Conservation (phyloP, 1,140 invertebrate species). For the Carcinoscorpius rotundicauda region DNA sequence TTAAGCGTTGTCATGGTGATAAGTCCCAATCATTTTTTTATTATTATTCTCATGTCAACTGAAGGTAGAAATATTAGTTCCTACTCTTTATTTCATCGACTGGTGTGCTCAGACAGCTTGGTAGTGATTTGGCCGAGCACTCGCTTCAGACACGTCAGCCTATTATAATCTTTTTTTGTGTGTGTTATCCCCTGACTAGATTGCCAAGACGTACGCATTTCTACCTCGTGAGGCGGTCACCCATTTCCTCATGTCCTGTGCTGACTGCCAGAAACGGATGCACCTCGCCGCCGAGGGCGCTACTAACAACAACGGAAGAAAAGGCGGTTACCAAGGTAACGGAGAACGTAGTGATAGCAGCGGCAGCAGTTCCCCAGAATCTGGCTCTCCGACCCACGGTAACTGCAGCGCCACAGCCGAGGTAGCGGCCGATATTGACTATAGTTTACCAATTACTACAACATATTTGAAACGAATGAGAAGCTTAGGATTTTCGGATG, state of each 20-base stretch:
- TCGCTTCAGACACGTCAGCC: no score
- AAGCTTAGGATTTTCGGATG: slow-evolving; percentile 20
- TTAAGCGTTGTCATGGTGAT: no score
- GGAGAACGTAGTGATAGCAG: not conserved
- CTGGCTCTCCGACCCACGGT: slow-evolving; percentile 45
- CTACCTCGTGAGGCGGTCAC: slow-evolving; percentile 88
- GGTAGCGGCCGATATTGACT: slow-evolving; percentile 44
- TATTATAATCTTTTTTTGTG: no score
- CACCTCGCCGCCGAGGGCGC: slow-evolving; percentile 40
- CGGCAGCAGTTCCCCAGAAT: slow-evolving; percentile 25
- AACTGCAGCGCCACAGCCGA: no score
- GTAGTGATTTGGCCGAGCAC: no score
- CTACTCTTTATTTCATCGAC: no score
- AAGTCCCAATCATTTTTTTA: no score
- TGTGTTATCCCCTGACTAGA: slow-evolving; percentile 42
- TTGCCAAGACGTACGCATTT: slow-evolving; percentile 88
- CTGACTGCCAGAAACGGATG: slow-evolving; percentile 76
- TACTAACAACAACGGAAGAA: not conserved
- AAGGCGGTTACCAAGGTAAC: not conserved
- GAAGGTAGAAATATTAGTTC: no score
- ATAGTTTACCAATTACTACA: slow-evolving; percentile 69
- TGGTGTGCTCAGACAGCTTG: no score
- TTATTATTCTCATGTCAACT: no score
- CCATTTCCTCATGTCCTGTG: slow-evolving; percentile 77
- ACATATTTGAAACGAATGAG: slow-evolving; percentile 60